These are phyloP conservation scores for Phoxinus dragarum DNA, from an alignment of 2,797 vertebrate species.

Conservation along the genomic window DNA sequence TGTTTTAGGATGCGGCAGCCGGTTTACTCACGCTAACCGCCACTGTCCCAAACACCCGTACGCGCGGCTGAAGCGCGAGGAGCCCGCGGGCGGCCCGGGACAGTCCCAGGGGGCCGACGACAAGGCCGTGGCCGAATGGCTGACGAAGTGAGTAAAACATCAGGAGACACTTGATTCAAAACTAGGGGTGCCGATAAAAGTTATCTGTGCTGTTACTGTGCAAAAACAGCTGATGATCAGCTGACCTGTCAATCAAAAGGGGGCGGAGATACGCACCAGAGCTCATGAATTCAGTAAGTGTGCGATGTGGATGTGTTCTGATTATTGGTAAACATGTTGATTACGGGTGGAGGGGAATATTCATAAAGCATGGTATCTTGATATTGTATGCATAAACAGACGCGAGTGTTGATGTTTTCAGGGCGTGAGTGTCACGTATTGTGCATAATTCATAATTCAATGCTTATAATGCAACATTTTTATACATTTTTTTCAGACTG, in stretches of 20 bases:
- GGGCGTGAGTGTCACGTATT: no score
- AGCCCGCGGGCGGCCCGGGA: slow-evolving; percentile 82
- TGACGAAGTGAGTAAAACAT: slow-evolving; percentile 86
- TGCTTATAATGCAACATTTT: no score
- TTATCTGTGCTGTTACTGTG: not conserved
- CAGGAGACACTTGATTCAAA: not conserved
- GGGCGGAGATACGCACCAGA: not conserved
- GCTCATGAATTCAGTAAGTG: no score
- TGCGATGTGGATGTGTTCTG: no score
- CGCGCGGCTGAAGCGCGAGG: slow-evolving; percentile 92
- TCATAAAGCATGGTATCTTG: no score
- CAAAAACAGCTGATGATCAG: not conserved
- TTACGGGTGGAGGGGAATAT: no score
- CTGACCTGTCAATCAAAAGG: not conserved
- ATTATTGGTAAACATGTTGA: no score
- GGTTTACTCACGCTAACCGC: slow-evolving; percentile 97
- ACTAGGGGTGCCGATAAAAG: not conserved
- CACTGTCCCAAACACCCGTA: slow-evolving; percentile 97
- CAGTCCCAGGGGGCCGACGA: slow-evolving; percentile 90
- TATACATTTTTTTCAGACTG: no score
- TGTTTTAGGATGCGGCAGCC: slow-evolving; percentile 89
- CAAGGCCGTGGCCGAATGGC: slow-evolving; percentile 96
- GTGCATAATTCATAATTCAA: no score
- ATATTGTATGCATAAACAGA: no score
- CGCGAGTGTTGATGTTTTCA: no score